phyloP scores from a whole-genome alignment of 2,113 vertebrate species.

The Corythornis cristatus region DNA sequence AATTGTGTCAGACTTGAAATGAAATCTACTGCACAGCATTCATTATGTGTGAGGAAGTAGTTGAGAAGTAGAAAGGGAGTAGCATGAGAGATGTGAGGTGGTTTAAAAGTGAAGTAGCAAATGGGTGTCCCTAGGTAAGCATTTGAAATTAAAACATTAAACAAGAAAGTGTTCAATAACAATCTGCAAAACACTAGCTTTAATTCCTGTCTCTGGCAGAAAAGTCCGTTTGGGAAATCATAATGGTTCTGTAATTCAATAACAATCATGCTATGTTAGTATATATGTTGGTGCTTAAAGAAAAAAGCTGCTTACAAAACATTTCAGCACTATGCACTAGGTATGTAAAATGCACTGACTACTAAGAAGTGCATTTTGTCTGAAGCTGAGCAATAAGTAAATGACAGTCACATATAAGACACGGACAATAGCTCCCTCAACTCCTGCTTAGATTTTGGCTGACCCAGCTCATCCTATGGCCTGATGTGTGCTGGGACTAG shows the following conservation, averaged over 20 bases:
- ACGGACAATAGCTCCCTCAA: not conserved
- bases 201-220: not conserved
- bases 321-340: not conserved
- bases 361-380: not conserved
- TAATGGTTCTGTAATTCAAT: not conserved
- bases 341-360: not conserved
- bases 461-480: not conserved
- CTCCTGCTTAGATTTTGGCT: not conserved
- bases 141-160: not conserved
- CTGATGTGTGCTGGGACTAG: not conserved
- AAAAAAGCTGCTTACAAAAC: not conserved
- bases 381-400: not conserved
- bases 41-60: not conserved
- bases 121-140: not conserved
- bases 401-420: not conserved
- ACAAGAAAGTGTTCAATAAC: not conserved
- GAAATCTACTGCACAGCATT: not conserved
- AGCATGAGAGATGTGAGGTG: not conserved
- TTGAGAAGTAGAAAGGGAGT: not conserved
- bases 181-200: not conserved
- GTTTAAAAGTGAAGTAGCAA: not conserved
- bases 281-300: not conserved
- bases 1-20: not conserved
- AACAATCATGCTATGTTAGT: fast-evolving
- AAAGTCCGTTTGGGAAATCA: not conserved